Evolutionary conservation across 1,140 invertebrate species (phyloP), one percentile per base, ranked within the genome.

Genomic region (Argopecten irradians): DNA sequence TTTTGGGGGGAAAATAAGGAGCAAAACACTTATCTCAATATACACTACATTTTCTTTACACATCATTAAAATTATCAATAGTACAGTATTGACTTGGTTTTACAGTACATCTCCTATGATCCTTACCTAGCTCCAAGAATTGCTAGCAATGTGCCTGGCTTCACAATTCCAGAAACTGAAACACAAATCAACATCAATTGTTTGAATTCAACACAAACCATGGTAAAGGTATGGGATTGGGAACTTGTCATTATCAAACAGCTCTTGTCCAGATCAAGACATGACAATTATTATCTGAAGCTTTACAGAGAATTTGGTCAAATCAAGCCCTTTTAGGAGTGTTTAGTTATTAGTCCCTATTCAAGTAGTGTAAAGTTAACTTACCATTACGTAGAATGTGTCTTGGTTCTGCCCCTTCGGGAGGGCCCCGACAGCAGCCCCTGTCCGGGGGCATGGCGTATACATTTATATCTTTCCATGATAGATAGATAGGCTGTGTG

Each of bases 81-180:
- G n/a, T n/a, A n/a, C 19, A 82, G 83, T 85, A 0, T 82, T 46
- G 34, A 85, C 0, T 22, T 85, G 41, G 0, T 13, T 19, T 34
- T 82, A 86, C 35, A 36, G 11, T 82, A 32, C 8, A 71, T 46
- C 0, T 16, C 43, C 89, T 46, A 41, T 46, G 83, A 39, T 35
- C 85, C 84, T 86, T 92, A 95, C 94, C 94, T 95, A 33, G 98
- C 97, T 5, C 98, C 98, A 97, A 99, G 97, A 34, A 99, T 97
- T 3, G 98, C 98, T 86, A 99, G 94, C 34, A 99, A 95, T 94
- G 99, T 98, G 5, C 98, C 98, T 8, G 98, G 98, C 94, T 97
- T 97, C 0, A 98, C 98, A 1, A 97, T 96, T 14, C 98, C 98
- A 90, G 96, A 97, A 2, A 98, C 98, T 94, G 90, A 84, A 92